Percentiles rank a stretch among this genome's conserved stretches.
phyloP scores from a whole-genome alignment of 2,797 vertebrate genomes.

The Apogon hyalosoma region DNA sequence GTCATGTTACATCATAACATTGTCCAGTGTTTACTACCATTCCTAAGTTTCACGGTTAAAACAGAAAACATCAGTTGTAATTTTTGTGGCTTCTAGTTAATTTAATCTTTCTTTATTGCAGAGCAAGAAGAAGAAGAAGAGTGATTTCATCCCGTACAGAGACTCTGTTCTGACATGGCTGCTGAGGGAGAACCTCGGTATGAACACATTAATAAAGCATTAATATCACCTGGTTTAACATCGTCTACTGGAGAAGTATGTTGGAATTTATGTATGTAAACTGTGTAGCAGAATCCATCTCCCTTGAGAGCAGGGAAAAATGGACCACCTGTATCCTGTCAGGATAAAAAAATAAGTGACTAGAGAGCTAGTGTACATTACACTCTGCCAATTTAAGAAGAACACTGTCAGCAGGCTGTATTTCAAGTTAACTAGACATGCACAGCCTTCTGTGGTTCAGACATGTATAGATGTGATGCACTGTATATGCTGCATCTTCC shows the following conservation, averaged over 20 bases:
- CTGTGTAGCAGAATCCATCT: conserved; percentile 2
- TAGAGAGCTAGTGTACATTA: conserved; percentile 41
- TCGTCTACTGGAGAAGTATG: neutral
- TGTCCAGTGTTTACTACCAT: conserved; percentile 15
- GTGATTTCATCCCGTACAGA: conserved; percentile 96
- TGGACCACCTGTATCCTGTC: conserved; percentile 25
- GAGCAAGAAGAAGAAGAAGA: conserved; percentile 99
- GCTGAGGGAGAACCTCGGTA: conserved; percentile 96
- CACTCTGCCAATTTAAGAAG: conserved; percentile 56
- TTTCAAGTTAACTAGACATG: conserved; percentile 61
- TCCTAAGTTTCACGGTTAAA: conserved; percentile 18
- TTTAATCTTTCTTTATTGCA: conserved; percentile 60
- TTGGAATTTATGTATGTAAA: conserved; percentile 20
- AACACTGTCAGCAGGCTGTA: conserved; percentile 67
- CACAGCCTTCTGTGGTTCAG: conserved; percentile 15
- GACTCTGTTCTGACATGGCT: conserved; percentile 99
- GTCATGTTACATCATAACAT: conserved; percentile 23
- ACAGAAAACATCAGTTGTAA: too few species aligned
- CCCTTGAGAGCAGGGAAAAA: conserved; percentile 20
- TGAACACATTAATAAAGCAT: conserved; percentile 26
- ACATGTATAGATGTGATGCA: conserved; percentile 13
- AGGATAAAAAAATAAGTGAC: conserved; percentile 27
- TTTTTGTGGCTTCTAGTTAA: too few species aligned
- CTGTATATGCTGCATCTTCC: conserved; percentile 19
- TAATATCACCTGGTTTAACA: conserved; percentile 20